These are phyloP conservation scores for Brachypodius melanocephalos DNA, from an alignment of 2,113 vertebrate genomes.

Conservation along the genomic window DNA sequence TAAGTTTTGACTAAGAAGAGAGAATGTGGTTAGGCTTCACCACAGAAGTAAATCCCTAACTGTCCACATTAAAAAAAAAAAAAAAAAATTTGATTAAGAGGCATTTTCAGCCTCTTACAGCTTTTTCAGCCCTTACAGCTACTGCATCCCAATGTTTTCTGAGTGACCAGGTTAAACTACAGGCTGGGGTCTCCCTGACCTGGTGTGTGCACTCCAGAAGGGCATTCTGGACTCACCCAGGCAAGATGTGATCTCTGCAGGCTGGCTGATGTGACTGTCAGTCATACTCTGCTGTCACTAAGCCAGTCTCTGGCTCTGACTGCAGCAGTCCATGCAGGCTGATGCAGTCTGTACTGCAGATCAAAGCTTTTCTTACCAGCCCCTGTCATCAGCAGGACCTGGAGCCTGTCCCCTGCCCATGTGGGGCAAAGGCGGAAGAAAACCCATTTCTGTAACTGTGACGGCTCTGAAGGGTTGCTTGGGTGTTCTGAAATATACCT, in stretches of 20 bases:
- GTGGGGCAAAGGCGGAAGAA: neutral
- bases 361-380: neutral
- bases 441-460: neutral
- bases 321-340: neutral
- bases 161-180: neutral
- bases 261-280: neutral
- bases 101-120: no score
- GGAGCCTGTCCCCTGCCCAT: neutral
- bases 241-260: neutral
- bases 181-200: neutral
- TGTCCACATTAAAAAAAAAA: neutral
- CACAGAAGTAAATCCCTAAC: neutral
- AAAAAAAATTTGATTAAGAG: neutral
- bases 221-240: neutral
- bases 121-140: neutral
- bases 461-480: neutral
- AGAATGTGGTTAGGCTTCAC: neutral
- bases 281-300: accelerated
- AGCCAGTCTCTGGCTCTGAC: neutral
- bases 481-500: neutral
- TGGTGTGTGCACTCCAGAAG: neutral
- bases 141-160: neutral
- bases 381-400: neutral
- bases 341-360: no score
- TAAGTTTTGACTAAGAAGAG: neutral